Percentiles rank a stretch among this genome's conserved stretches.
These are phyloP conservation scores for Himalopsyche kuldschensis DNA, from an alignment of 2,888 invertebrate species.

Conservation along the genomic window DNA sequence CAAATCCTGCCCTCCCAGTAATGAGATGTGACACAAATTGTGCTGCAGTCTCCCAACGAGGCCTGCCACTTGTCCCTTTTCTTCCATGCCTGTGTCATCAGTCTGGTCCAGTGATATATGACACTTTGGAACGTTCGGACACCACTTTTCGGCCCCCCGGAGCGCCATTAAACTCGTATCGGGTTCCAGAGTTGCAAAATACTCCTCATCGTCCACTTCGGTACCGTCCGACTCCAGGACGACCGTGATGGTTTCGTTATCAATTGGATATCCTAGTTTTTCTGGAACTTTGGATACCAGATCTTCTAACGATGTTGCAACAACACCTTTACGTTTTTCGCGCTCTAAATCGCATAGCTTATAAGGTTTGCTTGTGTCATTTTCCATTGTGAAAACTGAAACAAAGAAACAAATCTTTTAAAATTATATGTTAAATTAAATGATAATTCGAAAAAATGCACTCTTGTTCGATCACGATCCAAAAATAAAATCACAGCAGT, in stretches of 20 bases:
- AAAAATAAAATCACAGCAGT: background rate
- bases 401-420: slow-evolving; percentile 11
- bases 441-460: background rate
- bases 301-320: slow-evolving; percentile 77
- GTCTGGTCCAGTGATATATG: slow-evolving; percentile 64
- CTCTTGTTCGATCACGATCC: background rate
- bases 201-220: slow-evolving; percentile 94
- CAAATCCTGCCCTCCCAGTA: slow-evolving; percentile 81
- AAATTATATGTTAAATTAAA: background rate
- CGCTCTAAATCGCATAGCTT: slow-evolving; percentile 80
- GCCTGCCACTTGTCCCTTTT: slow-evolving; percentile 66
- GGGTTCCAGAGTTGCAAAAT: slow-evolving; percentile 86
- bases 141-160: slow-evolving; percentile 76
- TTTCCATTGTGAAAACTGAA: slow-evolving; percentile 53
- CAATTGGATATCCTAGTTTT: slow-evolving; percentile 67
- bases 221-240: slow-evolving; percentile 92
- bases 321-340: slow-evolving; percentile 80
- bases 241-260: slow-evolving; percentile 68
- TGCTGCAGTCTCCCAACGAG: slow-evolving; percentile 77
- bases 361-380: slow-evolving; percentile 67
- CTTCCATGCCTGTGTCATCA: slow-evolving; percentile 56
- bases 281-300: slow-evolving; percentile 74
- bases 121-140: slow-evolving; percentile 64
- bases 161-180: slow-evolving; percentile 86
- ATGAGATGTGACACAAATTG: slow-evolving; percentile 81